Conservation (phyloP, 1,140 invertebrate genomes). For the Thalassaphorura encarpata region DNA sequence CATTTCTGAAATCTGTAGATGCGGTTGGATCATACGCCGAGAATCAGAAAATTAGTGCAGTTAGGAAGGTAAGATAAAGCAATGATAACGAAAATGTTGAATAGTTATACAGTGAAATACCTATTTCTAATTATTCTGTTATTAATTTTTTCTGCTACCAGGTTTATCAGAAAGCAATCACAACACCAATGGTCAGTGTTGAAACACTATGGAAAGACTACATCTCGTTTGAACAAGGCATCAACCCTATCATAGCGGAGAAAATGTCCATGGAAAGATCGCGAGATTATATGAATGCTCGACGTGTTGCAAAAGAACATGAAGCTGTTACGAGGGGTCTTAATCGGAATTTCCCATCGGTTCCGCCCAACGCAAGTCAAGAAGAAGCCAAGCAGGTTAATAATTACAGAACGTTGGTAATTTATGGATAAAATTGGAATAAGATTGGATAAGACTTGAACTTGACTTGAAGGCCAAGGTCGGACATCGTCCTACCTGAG, state of each 20-base stretch:
- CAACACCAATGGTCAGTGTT: conserved; percentile 96
- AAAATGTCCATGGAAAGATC: conserved; percentile 84
- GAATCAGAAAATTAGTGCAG: conserved; percentile 97
- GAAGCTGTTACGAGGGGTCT: conserved; percentile 89
- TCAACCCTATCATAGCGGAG: conserved; percentile 94
- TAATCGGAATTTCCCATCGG: conserved; percentile 85
- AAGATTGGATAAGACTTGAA: too few relatives aligned
- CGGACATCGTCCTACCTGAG: too few relatives aligned
- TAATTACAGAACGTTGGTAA: too few relatives aligned
- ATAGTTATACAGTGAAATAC: not conserved
- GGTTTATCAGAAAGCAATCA: conserved; percentile 87
- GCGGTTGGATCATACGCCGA: conserved; percentile 97
- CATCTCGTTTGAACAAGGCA: conserved; percentile 83
- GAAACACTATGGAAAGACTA: conserved; percentile 99
- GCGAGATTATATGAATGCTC: conserved; percentile 94
- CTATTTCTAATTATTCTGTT: not conserved
- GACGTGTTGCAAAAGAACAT: conserved; percentile 91
- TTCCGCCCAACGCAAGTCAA: conserved; percentile 78
- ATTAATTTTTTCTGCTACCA: conserved; percentile 33
- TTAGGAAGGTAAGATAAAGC: conserved; percentile 65
- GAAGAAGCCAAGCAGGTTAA: conserved; percentile 87
- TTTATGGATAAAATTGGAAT: too few relatives aligned
- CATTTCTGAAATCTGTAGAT: conserved; percentile 93
- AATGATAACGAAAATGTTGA: not conserved
- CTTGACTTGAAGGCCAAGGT: too few relatives aligned